Evolutionary conservation across 2,797 vertebrate species (phyloP), one percentile per base, ranked within the genome.

Genomic region (Propithecus deckenii): DNA sequence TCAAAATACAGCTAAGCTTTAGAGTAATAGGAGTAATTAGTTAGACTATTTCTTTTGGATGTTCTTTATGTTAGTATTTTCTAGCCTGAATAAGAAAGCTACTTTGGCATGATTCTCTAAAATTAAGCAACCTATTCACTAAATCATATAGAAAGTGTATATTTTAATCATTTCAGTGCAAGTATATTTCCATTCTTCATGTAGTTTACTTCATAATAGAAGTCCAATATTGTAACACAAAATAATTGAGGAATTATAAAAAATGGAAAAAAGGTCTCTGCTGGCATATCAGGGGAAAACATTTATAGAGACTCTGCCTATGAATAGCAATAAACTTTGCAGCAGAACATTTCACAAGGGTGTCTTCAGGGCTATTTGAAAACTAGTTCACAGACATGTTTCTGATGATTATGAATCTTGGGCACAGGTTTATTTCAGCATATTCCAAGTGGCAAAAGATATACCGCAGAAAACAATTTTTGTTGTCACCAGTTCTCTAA

Each of bases 401-500:
- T 48, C 72, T 91, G 48, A 74, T 48, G 57, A 86, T 89, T 79
- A 8, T 6, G 28, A 69, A 63, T 95, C 63, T 25, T 52, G 35
- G 23, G 30, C n/a, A 52, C 15, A 80, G 30, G 3, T 86, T 91
- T 92, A 50, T 63, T 67, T 83, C 12, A 14, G 35, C 72, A n/a
- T 76, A 32, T 94, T 92, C 52, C 23, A 72, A 67, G 38, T 6
- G 38, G 48, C 25, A 79, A 48, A 50, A 90, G 5, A 30, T 89
- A 57, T 23, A n/a, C 11, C 13, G 7, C 81, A 75, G 59, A 80
- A 97, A 94, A 91, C 65, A 94, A 55, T 89, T 96, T 90, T 57
- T 80, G 10, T 91, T 96, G 93, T 95, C 83, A 95, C 22, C 55
- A 59, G 23, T 61, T 80, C 10, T 46, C 28, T 80, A 69, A 89